Evolutionary conservation across 2,797 vertebrate species (phyloP).

Genomic region (Gymnoscopelus braueri): DNA sequence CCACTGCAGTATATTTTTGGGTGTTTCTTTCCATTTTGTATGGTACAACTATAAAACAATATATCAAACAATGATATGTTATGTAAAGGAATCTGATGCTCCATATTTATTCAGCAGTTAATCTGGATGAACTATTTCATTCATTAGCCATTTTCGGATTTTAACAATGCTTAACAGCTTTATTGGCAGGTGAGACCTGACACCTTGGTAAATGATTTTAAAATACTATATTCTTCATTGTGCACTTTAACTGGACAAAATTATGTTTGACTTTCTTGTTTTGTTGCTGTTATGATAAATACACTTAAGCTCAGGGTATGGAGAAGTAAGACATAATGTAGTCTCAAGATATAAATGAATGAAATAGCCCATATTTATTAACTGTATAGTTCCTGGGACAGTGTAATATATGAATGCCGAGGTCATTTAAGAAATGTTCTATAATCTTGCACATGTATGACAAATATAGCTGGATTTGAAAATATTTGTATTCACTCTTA

Average conservation of each 20-base stretch:
- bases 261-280: conserved; percentile 28
- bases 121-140: conserved; percentile 70
- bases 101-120: conserved; percentile 57
- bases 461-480: conserved; percentile 71
- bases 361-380: conserved; percentile 69
- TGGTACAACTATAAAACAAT: conserved; percentile 4
- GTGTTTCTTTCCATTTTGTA: conserved; percentile 44
- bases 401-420: conserved; percentile 75
- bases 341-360: conserved; percentile 46
- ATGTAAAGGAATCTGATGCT: conserved; percentile 30
- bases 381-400: conserved; percentile 54
- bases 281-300: conserved; percentile 42
- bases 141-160: conserved; percentile 59
- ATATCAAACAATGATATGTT: not conserved
- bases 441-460: conserved; percentile 73
- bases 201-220: conserved; percentile 39
- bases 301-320: conserved; percentile 64
- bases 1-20: not conserved
- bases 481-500: conserved; percentile 83
- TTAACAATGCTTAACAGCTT: conserved; percentile 14
- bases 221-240: conserved; percentile 36
- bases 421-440: conserved; percentile 59
- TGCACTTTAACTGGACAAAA: conserved; percentile 65
- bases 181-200: conserved; percentile 39
- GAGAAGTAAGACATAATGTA: conserved; percentile 35